Conservation (phyloP, 2,888 invertebrate genomes). For the Cremastinae sp. region DNA sequence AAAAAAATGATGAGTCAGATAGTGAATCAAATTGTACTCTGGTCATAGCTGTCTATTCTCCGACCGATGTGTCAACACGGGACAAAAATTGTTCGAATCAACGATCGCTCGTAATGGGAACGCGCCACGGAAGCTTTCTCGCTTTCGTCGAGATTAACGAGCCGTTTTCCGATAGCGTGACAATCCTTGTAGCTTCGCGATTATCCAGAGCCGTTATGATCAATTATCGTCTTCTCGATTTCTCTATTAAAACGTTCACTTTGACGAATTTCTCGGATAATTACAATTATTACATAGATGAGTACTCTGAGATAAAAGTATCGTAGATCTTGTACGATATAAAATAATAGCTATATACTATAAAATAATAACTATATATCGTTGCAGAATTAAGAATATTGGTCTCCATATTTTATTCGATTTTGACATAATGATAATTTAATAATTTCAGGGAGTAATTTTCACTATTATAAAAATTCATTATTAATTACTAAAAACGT, state of each 20-base stretch:
- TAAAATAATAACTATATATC: too few relatives aligned
- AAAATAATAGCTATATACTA: neutral
- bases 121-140: neutral
- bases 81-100: conserved; percentile 38
- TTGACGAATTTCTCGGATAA: neutral
- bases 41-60: conserved; percentile 4
- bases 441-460: too few relatives aligned
- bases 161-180: conserved; percentile 29
- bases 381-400: too few relatives aligned
- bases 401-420: too few relatives aligned
- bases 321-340: neutral
- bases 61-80: neutral
- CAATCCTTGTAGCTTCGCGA: conserved; percentile 2
- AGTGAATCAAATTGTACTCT: conserved; percentile 34
- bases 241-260: neutral
- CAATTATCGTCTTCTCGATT: conserved; percentile 27
- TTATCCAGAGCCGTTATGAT: conserved; percentile 31
- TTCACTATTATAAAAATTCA: too few relatives aligned
- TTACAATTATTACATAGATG: neutral
- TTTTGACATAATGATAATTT: too few relatives aligned
- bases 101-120: conserved; percentile 33
- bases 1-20: conserved; percentile 6
- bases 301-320: neutral
- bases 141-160: conserved; percentile 31
- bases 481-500: too few relatives aligned